Conservation (phyloP, 1,140 invertebrate species). For the Drosophila elegans region DNA sequence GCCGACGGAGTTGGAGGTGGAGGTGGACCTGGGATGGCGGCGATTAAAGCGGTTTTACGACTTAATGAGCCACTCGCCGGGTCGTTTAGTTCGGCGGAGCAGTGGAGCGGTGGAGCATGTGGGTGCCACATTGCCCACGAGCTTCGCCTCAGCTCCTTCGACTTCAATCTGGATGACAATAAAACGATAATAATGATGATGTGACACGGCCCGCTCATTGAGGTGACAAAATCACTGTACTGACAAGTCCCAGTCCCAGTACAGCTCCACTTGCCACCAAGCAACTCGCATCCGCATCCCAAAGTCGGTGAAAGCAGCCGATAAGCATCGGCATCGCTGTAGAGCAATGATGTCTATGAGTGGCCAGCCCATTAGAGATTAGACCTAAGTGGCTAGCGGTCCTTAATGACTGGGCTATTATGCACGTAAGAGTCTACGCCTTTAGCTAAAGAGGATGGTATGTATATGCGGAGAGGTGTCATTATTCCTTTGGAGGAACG, state of each 20-base stretch:
- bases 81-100: constrained; percentile 42
- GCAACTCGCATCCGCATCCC: neutral
- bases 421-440: neutral
- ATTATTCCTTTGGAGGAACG: neutral
- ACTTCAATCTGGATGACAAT: constrained; percentile 58
- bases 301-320: constrained; percentile 7
- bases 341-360: constrained; percentile 61
- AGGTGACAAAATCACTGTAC: constrained; percentile 77
- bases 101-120: constrained; percentile 58
- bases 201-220: constrained; percentile 48
- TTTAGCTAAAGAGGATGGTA: neutral
- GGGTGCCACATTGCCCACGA: constrained; percentile 75
- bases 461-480: too few relatives aligned
- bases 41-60: constrained; percentile 80
- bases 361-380: constrained; percentile 58
- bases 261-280: constrained; percentile 21
- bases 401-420: constrained; percentile 51
- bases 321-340: constrained; percentile 45
- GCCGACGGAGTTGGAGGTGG: constrained; percentile 2
- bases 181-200: constrained; percentile 73
- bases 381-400: constrained; percentile 24
- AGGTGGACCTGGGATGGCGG: constrained; percentile 31
- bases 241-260: constrained; percentile 32
- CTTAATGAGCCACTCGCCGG: constrained; percentile 79
- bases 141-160: constrained; percentile 33